A percentile compares a stretch with the other conserved stretches of the same genome.
phyloP scores from a whole-genome alignment of 2,113 vertebrate species.

The Epinephelus cyanopodus region DNA sequence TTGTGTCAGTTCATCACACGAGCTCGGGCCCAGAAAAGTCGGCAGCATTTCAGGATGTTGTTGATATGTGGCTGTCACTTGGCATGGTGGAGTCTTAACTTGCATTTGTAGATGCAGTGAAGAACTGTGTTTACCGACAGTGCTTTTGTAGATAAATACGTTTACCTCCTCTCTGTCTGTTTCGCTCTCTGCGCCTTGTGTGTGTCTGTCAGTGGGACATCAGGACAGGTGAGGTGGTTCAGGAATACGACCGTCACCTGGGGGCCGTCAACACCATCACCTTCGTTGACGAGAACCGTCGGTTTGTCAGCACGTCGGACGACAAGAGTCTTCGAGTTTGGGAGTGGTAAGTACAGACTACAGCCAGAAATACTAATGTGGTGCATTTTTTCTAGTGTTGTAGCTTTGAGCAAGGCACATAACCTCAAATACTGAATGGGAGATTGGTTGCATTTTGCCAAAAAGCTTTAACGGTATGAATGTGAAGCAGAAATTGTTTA shows the following conservation, averaged over 20 bases:
- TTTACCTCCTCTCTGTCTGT: conserved; percentile 15
- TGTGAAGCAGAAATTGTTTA: not conserved
- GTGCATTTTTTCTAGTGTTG: not conserved
- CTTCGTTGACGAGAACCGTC: conserved; percentile 99
- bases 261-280: conserved; percentile 99
- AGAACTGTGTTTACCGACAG: too few relatives aligned
- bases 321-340: conserved; percentile 98
- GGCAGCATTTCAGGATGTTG: too few relatives aligned
- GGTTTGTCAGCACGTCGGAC: conserved; percentile 98
- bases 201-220: conserved; percentile 90
- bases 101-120: too few relatives aligned
- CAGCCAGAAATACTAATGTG: not conserved
- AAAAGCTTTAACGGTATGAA: conserved; percentile 5
- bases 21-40: too few relatives aligned
- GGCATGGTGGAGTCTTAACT: too few relatives aligned
- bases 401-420: not conserved
- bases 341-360: conserved; percentile 92
- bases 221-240: conserved; percentile 95
- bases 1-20: too few relatives aligned
- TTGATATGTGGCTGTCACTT: too few relatives aligned
- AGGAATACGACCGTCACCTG: conserved; percentile 97
- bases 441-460: not conserved
- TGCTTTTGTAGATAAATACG: not conserved
- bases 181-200: not conserved
- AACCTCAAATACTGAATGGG: not conserved